Conservation (phyloP, 2,888 invertebrate species). For the Dryomyza anilis region DNA sequence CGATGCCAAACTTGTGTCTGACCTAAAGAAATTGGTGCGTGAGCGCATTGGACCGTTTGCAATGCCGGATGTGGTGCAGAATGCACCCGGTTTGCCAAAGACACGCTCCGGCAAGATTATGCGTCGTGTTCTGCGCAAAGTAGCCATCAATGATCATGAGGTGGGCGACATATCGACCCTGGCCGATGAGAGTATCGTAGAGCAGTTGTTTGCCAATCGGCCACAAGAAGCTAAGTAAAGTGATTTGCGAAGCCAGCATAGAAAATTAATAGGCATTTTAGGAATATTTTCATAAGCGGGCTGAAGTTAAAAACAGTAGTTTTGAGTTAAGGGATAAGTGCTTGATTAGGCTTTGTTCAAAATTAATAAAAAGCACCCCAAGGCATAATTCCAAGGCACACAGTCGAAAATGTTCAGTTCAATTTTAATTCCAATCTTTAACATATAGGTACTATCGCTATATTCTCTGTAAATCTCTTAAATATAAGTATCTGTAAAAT, state of each 20-base stretch:
- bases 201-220: slow-evolving; percentile 75
- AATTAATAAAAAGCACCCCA: neutral
- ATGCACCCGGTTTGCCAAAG: slow-evolving; percentile 93
- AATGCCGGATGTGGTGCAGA: slow-evolving; percentile 90
- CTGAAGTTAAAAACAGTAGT: neutral
- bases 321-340: no score
- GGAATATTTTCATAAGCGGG: neutral
- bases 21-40: slow-evolving; percentile 80
- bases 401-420: neutral
- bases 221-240: slow-evolving; percentile 63
- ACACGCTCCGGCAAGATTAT: slow-evolving; percentile 98
- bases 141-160: slow-evolving; percentile 85
- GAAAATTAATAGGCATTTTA: neutral
- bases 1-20: slow-evolving; percentile 71
- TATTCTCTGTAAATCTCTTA: slow-evolving; percentile 24
- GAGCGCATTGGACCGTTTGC: slow-evolving; percentile 95
- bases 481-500: no score
- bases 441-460: neutral
- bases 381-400: neutral
- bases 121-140: slow-evolving; percentile 91
- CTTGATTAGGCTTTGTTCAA: no score
- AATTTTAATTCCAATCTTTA: no score
- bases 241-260: neutral
- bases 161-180: slow-evolving; percentile 94
- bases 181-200: slow-evolving; percentile 89